These are phyloP conservation scores for Virgularia gustaviana DNA, from an alignment of 92 coral and sea anemone genomes.

Conservation along the genomic window DNA sequence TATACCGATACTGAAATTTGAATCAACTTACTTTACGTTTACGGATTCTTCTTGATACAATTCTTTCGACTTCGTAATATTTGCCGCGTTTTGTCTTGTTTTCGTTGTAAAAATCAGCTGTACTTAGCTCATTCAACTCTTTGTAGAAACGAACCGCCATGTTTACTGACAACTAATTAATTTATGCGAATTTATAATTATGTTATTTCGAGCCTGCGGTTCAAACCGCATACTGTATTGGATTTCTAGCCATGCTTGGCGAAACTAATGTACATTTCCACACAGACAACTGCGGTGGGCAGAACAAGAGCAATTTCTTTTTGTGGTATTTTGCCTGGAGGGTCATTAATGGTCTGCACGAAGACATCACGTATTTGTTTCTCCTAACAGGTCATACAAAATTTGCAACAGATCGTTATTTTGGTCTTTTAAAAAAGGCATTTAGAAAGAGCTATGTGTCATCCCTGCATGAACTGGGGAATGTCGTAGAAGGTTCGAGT, in stretches of 20 bases:
- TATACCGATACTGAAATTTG: background rate
- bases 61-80: constrained; percentile 6
- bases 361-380: no score
- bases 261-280: no score
- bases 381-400: no score
- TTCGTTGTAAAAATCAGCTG: constrained; percentile 6
- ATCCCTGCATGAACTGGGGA: constrained; percentile 35
- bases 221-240: constrained; percentile 21
- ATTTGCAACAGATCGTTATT: no score
- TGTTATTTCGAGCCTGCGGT: constrained; percentile 6
- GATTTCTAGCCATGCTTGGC: constrained; percentile 27
- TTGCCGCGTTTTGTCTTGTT: background rate
- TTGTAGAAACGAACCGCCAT: constrained; percentile 23
- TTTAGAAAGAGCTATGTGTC: constrained; percentile 25
- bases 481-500: constrained; percentile 31
- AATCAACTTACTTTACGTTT: constrained; percentile 16
- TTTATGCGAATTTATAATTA: no score
- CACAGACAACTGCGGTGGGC: no score
- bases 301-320: no score
- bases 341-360: no score
- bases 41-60: constrained; percentile 13
- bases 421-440: constrained; percentile 18
- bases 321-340: no score
- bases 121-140: constrained; percentile 7
- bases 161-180: background rate